These are phyloP conservation scores for Baronia brevicornis DNA, from an alignment of 2,888 invertebrate genomes.

Conservation along the genomic window DNA sequence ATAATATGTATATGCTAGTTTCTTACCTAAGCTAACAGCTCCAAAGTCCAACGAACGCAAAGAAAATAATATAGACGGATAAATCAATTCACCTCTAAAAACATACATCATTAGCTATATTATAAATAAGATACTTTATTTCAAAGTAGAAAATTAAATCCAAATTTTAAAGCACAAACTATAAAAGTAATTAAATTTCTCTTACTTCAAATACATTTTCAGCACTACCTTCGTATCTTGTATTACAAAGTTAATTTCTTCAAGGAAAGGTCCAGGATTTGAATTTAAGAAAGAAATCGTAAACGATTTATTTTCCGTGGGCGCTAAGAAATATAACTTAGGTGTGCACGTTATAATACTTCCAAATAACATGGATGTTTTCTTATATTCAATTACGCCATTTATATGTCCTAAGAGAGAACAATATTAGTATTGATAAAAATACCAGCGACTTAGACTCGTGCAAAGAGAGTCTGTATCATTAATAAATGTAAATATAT, in stretches of 20 bases:
- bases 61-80: constrained; percentile 75
- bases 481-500: no score
- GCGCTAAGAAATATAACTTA: constrained; percentile 48
- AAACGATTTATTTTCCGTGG: constrained; percentile 68
- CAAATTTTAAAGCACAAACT: no score
- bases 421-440: no score
- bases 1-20: no score
- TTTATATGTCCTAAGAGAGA: constrained; percentile 79
- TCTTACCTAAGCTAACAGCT: constrained; percentile 71
- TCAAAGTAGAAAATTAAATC: no score
- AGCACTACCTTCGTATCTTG: constrained; percentile 74
- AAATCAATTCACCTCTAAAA: constrained; percentile 77
- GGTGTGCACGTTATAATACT: constrained; percentile 74
- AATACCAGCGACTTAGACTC: no score
- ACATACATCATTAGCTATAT: constrained; percentile 2
- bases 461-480: no score
- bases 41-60: constrained; percentile 74
- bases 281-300: constrained; percentile 73
- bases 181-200: constrained; percentile 6
- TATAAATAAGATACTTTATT: not conserved
- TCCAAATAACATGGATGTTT: constrained; percentile 69
- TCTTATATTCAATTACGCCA: constrained; percentile 68
- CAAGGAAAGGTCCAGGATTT: constrained; percentile 77
- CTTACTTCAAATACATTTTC: constrained; percentile 75
- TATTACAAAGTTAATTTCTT: constrained; percentile 75